Conservation (phyloP, 2,888 invertebrate genomes). For the Dione vanillae region DNA sequence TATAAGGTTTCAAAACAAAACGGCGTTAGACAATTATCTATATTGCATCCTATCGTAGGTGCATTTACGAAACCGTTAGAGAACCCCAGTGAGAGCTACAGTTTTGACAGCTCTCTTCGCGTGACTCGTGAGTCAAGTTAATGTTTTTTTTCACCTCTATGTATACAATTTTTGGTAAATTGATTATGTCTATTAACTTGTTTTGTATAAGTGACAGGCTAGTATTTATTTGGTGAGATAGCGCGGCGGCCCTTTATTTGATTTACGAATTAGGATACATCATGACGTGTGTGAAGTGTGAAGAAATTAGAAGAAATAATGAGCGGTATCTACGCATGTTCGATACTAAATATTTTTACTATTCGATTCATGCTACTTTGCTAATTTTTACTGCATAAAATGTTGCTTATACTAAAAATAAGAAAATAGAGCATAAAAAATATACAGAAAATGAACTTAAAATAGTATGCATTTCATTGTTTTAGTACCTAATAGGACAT, state of each 20-base stretch:
- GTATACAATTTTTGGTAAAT: constrained; percentile 66
- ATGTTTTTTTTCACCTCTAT: constrained; percentile 58
- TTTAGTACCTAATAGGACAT: too few relatives aligned
- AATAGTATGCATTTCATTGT: too few relatives aligned
- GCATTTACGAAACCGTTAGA: constrained; percentile 50
- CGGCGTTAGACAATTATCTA: constrained; percentile 43
- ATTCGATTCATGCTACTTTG: too few relatives aligned
- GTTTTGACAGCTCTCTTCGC: constrained; percentile 69
- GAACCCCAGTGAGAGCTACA: constrained; percentile 55
- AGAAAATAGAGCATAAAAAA: too few relatives aligned
- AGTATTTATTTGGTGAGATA: constrained; percentile 56
- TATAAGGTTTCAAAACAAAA: constrained; percentile 43
- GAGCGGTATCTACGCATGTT: too few relatives aligned
- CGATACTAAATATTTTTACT: too few relatives aligned
- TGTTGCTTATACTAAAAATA: too few relatives aligned
- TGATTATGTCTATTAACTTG: constrained; percentile 73
- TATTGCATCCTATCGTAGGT: constrained; percentile 43
- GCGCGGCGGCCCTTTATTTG: constrained; percentile 50
- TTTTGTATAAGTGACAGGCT: constrained; percentile 66
- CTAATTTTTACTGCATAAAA: too few relatives aligned
- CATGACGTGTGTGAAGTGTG: too few relatives aligned
- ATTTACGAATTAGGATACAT: constrained; percentile 24
- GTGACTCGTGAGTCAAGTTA: constrained; percentile 67
- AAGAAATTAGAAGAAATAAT: too few relatives aligned
- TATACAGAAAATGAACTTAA: too few relatives aligned